Conservation (phyloP, 1,140 invertebrate species). For the Rhagoletis pomonella region DNA sequence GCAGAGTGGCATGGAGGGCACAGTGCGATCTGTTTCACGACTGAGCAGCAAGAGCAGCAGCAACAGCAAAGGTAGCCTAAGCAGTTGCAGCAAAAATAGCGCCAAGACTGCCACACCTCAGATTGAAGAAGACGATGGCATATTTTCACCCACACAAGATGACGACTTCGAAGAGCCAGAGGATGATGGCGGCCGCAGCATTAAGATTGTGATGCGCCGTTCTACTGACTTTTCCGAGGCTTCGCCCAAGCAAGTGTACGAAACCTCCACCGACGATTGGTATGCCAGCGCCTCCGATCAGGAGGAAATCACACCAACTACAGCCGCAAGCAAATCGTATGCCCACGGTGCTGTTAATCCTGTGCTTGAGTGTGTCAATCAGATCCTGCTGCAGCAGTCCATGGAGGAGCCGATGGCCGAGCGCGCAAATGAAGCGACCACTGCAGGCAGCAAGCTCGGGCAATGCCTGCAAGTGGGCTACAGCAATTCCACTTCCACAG, state of each 20-base stretch:
- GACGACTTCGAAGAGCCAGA: constrained; percentile 64
- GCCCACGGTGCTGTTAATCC: constrained; percentile 77
- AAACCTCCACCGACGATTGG: constrained; percentile 78
- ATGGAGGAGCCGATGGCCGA: constrained; percentile 66
- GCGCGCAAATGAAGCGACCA: background rate
- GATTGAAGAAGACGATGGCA: constrained; percentile 64
- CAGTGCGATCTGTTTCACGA: constrained; percentile 51
- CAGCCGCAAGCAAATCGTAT: constrained; percentile 73
- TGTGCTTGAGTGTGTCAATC: constrained; percentile 82
- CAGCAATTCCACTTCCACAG: constrained; percentile 52
- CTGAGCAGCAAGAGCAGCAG: constrained; percentile 53
- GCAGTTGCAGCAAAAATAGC: constrained; percentile 57
- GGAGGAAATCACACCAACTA: constrained; percentile 75
- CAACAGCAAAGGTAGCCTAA: constrained; percentile 56
- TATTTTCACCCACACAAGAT: constrained; percentile 65
- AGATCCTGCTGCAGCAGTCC: constrained; percentile 71
- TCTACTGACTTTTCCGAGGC: constrained; percentile 69
- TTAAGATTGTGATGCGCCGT: constrained; percentile 63
- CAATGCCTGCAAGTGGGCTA: constrained; percentile 54
- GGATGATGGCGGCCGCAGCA: constrained; percentile 57
- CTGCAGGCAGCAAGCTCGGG: background rate
- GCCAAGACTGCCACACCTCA: constrained; percentile 45
- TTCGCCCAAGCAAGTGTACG: constrained; percentile 72
- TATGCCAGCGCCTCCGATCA: constrained; percentile 79
- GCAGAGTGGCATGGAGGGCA: constrained; percentile 58